Evolutionary conservation across 2,797 vertebrate species (phyloP), one percentile per base, ranked within the genome.

Genomic region (Mastacembelus armatus): DNA sequence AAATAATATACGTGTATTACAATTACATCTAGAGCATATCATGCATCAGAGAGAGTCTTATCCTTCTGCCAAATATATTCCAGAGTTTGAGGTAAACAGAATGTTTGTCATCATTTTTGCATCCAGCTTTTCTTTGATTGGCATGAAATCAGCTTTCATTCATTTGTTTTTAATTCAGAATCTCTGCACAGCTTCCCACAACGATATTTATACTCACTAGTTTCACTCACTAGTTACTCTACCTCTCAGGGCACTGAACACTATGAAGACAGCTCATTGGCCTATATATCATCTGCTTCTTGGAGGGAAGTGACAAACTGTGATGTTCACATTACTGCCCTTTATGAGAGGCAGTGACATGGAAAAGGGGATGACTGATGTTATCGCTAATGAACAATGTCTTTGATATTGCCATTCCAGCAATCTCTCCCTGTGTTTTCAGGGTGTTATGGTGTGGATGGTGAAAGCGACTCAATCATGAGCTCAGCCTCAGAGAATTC

Each of bases 381-480:
- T 51, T 58, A 30, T 58, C 29, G 60, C 59, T 60, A 42, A 59
- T 63, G 21, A 62, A 36, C 29, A 55, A 4, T 21, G 10, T 40
- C 55, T 51, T 43, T 51, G 30, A 51, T 30, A 14, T 30, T 27
- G 7, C 21, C 29, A n/a, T 5, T 12, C 32, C 1, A 7, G 14
- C 22, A 9, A 19, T n/a, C 9, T 2, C 5, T 57, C 40, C 8
- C 1, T 81, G 4, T 88, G 29, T 85, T 62, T 79, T 16, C 81
- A 99, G 98, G 97, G 72, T 99, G 98, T 81, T 99, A 99, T 6
- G 98, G 98, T 16, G 98, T 99, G 29, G 98, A 99, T 59, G 98
- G 98, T 1, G 98, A 99, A 81, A 99, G 98, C 26, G 98, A 99
- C 87, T 99, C 97, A 5, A 99, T 99, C 82, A 99, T 99, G 97